phyloP scores from a whole-genome alignment of 2,797 vertebrate species.

The Sus cebifrons region DNA sequence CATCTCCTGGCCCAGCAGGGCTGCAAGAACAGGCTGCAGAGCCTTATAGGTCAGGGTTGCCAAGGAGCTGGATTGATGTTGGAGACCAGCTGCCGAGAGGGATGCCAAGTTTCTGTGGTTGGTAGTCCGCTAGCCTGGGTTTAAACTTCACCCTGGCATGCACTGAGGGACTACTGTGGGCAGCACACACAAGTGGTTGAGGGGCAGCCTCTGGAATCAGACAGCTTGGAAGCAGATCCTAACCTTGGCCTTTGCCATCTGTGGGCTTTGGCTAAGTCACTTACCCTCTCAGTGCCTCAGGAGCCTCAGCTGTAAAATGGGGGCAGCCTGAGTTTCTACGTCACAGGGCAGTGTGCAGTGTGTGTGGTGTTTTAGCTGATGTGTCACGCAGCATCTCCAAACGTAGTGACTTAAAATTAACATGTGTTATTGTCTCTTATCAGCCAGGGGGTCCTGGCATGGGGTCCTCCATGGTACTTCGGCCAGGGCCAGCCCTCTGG shows the following conservation, averaged over 20 bases:
- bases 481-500: neutral
- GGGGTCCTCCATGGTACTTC: no score
- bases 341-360: no score
- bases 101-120: accelerated
- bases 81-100: neutral
- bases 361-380: accelerated
- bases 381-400: neutral
- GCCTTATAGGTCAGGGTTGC: no score
- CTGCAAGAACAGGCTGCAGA: neutral
- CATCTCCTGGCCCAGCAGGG: neutral
- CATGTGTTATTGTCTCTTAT: neutral
- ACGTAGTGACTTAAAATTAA: neutral
- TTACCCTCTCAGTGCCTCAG: neutral
- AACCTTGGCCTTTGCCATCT: neutral
- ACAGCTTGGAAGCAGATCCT: neutral
- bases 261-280: neutral
- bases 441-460: neutral
- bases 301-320: neutral
- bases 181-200: accelerated
- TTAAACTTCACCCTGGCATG: accelerated
- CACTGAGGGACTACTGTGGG: neutral
- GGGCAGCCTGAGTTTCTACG: accelerated
- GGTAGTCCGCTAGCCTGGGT: neutral
- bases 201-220: neutral
- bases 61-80: neutral